Conservation (phyloP, 2,113 vertebrate species). For the Prietella phreatophila region DNA sequence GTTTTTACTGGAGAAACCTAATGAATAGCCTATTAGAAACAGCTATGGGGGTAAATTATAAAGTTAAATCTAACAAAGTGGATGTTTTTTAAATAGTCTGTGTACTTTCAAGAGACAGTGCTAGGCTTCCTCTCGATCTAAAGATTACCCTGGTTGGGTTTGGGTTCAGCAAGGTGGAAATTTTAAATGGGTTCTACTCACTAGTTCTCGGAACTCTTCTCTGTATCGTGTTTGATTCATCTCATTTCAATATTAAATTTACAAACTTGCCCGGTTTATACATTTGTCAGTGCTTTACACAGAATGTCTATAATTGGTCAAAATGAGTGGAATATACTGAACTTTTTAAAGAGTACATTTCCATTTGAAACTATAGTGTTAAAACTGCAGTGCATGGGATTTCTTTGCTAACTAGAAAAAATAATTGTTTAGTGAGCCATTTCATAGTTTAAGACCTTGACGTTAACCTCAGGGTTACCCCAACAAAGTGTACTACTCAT, state of each 20-base stretch:
- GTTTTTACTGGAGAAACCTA: not conserved
- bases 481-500: not conserved
- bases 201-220: not conserved
- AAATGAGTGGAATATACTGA: too few relatives aligned
- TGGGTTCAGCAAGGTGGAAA: not conserved
- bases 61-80: not conserved
- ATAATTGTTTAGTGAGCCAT: not conserved
- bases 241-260: not conserved
- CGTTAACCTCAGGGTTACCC: not conserved
- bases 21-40: not conserved
- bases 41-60: not conserved
- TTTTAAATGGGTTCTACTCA: not conserved
- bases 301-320: not conserved
- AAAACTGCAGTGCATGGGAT: not conserved
- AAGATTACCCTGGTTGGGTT: not conserved
- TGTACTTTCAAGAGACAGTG: too few relatives aligned
- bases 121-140: not conserved
- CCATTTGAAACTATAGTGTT: not conserved
- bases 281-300: not conserved
- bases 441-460: not conserved
- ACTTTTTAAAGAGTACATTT: too few relatives aligned
- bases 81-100: not conserved
- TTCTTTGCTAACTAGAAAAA: not conserved
- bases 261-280: not conserved
- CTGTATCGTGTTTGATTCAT: not conserved